phyloP scores from a whole-genome alignment of 2,888 invertebrate species.

The Pharmacophagus antenor region DNA sequence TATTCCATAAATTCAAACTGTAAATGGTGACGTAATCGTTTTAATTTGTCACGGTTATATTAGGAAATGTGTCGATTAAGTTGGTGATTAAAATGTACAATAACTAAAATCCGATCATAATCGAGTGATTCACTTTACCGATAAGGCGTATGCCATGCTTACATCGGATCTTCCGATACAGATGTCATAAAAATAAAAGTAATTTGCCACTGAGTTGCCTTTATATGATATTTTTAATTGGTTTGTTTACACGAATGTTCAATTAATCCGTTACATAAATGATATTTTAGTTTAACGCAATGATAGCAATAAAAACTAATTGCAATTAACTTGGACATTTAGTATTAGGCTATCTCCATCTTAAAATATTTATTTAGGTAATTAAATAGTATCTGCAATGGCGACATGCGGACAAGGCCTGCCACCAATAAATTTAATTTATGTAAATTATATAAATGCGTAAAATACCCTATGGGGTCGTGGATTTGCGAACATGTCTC shows the following conservation, averaged over 20 bases:
- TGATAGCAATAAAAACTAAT: constrained; percentile 1
- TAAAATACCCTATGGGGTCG: too few species aligned
- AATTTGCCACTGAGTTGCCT: constrained; percentile 38
- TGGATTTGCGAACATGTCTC: too few species aligned
- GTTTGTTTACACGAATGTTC: constrained; percentile 41
- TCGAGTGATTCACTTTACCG: constrained; percentile 41
- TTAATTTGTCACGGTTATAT: constrained; percentile 17
- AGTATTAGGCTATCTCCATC: background rate
- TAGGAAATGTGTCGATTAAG: constrained; percentile 3
- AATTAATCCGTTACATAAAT: constrained; percentile 40
- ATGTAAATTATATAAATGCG: too few species aligned
- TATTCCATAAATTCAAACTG: constrained; percentile 1
- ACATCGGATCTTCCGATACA: constrained; percentile 27
- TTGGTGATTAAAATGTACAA: constrained; percentile 17
- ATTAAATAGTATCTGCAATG: background rate
- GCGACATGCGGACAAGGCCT: too few species aligned
- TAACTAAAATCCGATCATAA: constrained; percentile 27
- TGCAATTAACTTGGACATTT: background rate
- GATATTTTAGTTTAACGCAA: constrained; percentile 28
- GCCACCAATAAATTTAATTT: too few species aligned
- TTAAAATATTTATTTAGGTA: background rate
- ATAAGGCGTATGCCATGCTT: constrained; percentile 35
- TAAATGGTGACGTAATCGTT: constrained; percentile 18
- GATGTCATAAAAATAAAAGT: constrained; percentile 40
- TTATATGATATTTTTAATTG: constrained; percentile 43